Evolutionary conservation across 2,888 invertebrate genomes (phyloP).

Genomic region (Coenonympha glycerion): DNA sequence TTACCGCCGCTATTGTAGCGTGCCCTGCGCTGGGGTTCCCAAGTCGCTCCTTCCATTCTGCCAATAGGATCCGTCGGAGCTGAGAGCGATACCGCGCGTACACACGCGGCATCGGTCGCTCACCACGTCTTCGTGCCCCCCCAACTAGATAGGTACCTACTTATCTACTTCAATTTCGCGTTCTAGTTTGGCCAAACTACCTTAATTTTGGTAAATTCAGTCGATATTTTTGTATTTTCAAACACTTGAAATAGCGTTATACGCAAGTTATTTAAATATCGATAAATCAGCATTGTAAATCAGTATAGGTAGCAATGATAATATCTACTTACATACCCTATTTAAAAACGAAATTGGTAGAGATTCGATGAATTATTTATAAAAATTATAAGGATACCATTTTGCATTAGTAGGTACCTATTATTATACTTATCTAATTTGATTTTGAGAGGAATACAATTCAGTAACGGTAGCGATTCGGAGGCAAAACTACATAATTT

Average conservation of each 20-base stretch:
- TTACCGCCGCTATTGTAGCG: too few species aligned
- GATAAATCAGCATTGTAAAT: slow-evolving; percentile 43
- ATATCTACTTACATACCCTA: background rate
- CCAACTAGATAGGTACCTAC: too few species aligned
- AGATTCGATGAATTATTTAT: slow-evolving; percentile 6
- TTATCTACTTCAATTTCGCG: too few species aligned
- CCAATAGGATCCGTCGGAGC: too few species aligned
- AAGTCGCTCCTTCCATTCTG: too few species aligned
- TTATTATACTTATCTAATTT: too few species aligned
- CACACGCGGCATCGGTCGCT: too few species aligned
- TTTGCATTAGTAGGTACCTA: slow-evolving; percentile 5
- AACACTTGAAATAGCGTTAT: background rate
- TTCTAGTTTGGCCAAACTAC: too few species aligned
- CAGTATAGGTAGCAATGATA: background rate
- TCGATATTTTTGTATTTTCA: background rate
- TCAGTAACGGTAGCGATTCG: slow-evolving; percentile 6
- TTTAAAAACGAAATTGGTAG: background rate
- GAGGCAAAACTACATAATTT: slow-evolving; percentile 33
- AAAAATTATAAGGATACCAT: background rate
- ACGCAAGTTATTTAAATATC: slow-evolving; percentile 37
- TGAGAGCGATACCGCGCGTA: too few species aligned
- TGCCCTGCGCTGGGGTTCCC: too few species aligned
- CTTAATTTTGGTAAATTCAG: background rate
- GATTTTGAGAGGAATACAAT: too few species aligned
- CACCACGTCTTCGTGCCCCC: too few species aligned